phyloP scores from a whole-genome alignment of 53 echinoderm and acorn worm genomes.

The Hippasteria phrygiana region DNA sequence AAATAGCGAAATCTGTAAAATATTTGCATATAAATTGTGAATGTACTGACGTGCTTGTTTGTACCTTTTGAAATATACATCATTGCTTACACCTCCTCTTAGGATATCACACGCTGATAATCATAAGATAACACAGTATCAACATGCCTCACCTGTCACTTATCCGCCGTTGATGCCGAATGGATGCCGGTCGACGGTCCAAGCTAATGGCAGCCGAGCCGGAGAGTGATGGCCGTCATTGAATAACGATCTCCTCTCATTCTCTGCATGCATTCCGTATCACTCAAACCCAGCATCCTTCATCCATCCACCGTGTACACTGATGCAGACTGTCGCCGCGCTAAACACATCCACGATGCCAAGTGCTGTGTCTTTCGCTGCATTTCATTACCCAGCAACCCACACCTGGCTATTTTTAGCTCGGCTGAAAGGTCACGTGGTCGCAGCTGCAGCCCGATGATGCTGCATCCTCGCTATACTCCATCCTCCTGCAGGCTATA shows the following conservation, averaged over 20 bases:
- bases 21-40: no score
- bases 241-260: background rate
- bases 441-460: conserved; percentile 38
- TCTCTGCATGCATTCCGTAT: background rate
- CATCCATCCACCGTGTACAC: background rate
- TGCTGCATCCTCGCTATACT: background rate
- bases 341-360: no score
- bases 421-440: conserved; percentile 48
- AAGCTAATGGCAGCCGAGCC: background rate
- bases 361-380: background rate
- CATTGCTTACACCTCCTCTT: background rate
- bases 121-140: background rate
- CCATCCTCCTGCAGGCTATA: background rate
- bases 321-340: no score
- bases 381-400: conserved; percentile 38
- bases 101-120: background rate
- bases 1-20: no score
- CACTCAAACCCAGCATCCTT: background rate
- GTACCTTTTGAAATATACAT: background rate
- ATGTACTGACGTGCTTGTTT: no score
- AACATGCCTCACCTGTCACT: background rate
- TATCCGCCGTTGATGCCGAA: background rate
- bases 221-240: background rate
- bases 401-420: conserved; percentile 46
- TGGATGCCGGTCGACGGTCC: background rate